These are phyloP conservation scores for Apteryx mantelli DNA, from an alignment of 2,113 vertebrate genomes.

Conservation along the genomic window DNA sequence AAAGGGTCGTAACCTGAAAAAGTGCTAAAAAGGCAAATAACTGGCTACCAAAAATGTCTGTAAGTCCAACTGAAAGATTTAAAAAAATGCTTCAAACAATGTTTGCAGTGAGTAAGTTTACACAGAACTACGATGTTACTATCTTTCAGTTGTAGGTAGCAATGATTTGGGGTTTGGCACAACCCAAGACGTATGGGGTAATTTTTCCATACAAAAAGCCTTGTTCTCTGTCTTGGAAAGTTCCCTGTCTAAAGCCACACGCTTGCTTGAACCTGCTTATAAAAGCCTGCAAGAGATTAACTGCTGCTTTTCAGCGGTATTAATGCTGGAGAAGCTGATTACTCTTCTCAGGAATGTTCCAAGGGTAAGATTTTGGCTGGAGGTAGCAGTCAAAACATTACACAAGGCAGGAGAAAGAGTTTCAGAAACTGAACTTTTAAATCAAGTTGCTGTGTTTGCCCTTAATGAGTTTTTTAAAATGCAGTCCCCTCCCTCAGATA, in stretches of 20 bases:
- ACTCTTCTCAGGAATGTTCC: not conserved
- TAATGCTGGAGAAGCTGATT: not conserved
- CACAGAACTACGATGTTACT: not conserved
- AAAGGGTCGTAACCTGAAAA: not conserved
- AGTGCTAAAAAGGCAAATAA: not conserved
- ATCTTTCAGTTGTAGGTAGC: not conserved
- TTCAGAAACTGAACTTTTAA: not conserved
- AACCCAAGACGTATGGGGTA: not conserved
- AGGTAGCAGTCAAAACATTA: not conserved
- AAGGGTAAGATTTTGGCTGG: accelerated
- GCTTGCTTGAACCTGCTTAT: not conserved
- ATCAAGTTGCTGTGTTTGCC: not conserved
- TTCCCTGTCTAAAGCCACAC: not conserved
- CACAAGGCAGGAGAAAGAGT: not conserved
- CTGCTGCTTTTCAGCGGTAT: not conserved
- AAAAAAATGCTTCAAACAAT: not conserved
- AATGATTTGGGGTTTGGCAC: not conserved
- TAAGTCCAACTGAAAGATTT: not conserved
- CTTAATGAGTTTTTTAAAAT: not conserved
- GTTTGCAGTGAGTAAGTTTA: not conserved
- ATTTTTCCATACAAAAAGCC: not conserved
- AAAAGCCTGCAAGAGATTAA: not conserved
- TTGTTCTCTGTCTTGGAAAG: not conserved
- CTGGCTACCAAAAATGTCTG: not conserved
- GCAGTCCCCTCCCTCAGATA: not conserved